A percentile compares a stretch with the other conserved stretches of the same genome.
These are phyloP conservation scores for Microplitis deprimator DNA, from an alignment of 2,888 invertebrate genomes.

Conservation along the genomic window DNA sequence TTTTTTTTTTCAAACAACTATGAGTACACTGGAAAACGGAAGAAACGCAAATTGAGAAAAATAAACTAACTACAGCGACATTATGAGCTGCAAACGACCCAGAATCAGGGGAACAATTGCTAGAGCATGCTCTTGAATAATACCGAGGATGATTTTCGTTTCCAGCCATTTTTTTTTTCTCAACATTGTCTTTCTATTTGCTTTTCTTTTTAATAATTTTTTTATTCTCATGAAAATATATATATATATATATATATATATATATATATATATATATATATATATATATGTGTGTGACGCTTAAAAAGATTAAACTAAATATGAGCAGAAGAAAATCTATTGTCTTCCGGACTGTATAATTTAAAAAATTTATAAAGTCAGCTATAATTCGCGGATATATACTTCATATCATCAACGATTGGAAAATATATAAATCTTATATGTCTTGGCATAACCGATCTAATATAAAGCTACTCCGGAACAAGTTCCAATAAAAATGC, in stretches of 20 bases:
- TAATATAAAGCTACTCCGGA: background rate
- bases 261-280: background rate
- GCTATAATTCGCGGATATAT: background rate
- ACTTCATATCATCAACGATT: background rate
- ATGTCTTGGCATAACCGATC: background rate
- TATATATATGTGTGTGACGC: background rate
- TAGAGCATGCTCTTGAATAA: conserved; percentile 38
- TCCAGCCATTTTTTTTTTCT: conserved; percentile 24
- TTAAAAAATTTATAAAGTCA: background rate
- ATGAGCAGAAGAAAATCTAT: background rate
- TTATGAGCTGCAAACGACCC: conserved; percentile 43
- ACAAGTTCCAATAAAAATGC: background rate
- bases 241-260: background rate
- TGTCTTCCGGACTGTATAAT: background rate
- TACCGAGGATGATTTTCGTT: conserved; percentile 33
- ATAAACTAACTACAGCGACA: conserved; percentile 22
- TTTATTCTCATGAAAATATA: conserved; percentile 1
- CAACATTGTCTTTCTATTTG: background rate
- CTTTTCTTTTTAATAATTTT: background rate
- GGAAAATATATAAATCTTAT: conserved; percentile 1
- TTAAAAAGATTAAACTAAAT: background rate
- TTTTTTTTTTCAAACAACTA: background rate
- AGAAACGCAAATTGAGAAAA: conserved; percentile 16
- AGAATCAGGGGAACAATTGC: conserved; percentile 28
- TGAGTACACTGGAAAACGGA: conserved; percentile 1